Evolutionary conservation across 2,797 vertebrate genomes (phyloP).

Genomic region (Hephaestus fuliginosus): DNA sequence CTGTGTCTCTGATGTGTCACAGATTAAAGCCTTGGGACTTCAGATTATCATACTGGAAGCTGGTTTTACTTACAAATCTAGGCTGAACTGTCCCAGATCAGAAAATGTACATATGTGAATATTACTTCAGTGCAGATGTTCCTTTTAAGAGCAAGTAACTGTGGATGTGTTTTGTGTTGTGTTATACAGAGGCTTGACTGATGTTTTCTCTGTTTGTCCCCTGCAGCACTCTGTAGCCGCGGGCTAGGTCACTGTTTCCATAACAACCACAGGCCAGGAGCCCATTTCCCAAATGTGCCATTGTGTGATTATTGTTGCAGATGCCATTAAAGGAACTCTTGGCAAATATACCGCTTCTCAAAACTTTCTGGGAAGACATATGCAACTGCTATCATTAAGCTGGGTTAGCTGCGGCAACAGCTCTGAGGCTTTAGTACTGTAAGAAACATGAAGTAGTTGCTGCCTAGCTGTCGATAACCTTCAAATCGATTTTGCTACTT

Average conservation of each 20-base stretch:
- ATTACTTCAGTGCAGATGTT: conserved; percentile 26
- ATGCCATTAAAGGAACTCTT: conserved; percentile 18
- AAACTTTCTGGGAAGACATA: conserved; percentile 11
- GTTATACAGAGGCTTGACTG: conserved; percentile 53
- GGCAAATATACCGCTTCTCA: conserved; percentile 6
- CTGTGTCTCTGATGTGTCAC: conserved; percentile 16
- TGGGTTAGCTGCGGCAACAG: neutral
- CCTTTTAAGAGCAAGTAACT: conserved; percentile 48
- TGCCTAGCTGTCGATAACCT: neutral
- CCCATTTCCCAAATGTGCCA: conserved; percentile 51
- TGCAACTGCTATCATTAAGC: neutral
- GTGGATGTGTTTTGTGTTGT: conserved; percentile 32
- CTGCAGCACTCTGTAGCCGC: conserved; percentile 61
- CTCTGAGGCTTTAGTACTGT: neutral
- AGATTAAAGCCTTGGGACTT: conserved; percentile 33
- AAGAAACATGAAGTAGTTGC: neutral
- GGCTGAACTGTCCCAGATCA: conserved; percentile 34
- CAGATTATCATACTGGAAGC: conserved; percentile 36
- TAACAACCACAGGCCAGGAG: conserved; percentile 64
- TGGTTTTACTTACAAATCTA: conserved; percentile 32
- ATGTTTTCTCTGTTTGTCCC: conserved; percentile 66
- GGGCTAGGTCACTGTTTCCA: conserved; percentile 74
- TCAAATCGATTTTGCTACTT: neutral
- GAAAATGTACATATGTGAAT: conserved; percentile 18
- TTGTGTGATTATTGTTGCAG: conserved; percentile 43